These are phyloP conservation scores for Microtus pennsylvanicus DNA, from an alignment of 2,113 vertebrate species.

Conservation along the genomic window DNA sequence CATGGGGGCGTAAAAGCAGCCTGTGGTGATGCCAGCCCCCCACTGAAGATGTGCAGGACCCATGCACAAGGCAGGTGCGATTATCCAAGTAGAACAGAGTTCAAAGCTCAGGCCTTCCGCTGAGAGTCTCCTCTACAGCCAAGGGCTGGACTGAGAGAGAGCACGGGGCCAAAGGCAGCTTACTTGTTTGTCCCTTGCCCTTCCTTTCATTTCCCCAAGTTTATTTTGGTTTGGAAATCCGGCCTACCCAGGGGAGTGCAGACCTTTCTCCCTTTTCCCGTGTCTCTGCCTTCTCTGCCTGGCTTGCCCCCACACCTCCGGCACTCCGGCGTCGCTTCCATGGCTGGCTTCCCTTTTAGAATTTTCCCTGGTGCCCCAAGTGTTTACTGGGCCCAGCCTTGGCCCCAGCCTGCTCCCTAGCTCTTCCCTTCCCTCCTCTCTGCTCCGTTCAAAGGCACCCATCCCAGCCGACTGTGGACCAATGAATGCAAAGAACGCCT, in stretches of 20 bases:
- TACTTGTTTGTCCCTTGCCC: conserved; percentile 73
- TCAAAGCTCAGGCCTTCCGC: background rate
- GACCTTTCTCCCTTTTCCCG: conserved; percentile 59
- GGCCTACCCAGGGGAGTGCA: conserved; percentile 69
- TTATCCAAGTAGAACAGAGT: rapidly evolving
- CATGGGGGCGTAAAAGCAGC: rapidly evolving
- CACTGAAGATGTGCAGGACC: background rate
- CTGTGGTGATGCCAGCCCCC: background rate
- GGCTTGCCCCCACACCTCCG: background rate
- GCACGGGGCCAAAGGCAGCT: background rate
- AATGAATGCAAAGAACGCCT: background rate
- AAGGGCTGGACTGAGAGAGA: background rate
- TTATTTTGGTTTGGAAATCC: conserved; percentile 78
- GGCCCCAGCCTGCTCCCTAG: background rate
- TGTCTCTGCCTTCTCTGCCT: conserved; percentile 29
- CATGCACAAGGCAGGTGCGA: rapidly evolving
- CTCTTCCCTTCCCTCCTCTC: background rate
- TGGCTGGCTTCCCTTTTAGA: conserved; percentile 17
- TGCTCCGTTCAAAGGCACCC: background rate
- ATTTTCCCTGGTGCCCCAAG: background rate
- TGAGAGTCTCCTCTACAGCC: background rate
- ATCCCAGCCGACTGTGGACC: background rate
- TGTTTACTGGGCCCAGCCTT: background rate
- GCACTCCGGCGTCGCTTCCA: background rate
- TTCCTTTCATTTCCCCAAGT: conserved; percentile 43